Conservation (phyloP, 2,888 invertebrate genomes). For the Agonopterix heracliana region DNA sequence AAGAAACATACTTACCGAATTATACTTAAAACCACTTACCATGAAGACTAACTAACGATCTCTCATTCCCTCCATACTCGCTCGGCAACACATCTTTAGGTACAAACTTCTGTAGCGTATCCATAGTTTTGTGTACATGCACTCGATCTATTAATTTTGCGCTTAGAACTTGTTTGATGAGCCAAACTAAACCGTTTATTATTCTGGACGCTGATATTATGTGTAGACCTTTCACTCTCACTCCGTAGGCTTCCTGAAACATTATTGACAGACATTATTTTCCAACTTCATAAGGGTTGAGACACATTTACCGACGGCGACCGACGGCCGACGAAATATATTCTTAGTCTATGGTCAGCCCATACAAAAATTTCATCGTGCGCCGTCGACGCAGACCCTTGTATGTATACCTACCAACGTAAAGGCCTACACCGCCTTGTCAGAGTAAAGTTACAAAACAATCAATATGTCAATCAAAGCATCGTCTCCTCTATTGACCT, state of each 20-base stretch:
- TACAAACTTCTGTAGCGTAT: conserved; percentile 28
- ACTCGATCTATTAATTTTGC: conserved; percentile 38
- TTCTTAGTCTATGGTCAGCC: too few relatives aligned
- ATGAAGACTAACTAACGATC: conserved; percentile 24
- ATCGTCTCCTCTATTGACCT: too few relatives aligned
- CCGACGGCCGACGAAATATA: too few relatives aligned
- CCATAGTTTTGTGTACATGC: conserved; percentile 26
- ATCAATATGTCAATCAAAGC: too few relatives aligned
- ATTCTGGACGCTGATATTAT: conserved; percentile 38
- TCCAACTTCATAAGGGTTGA: too few relatives aligned
- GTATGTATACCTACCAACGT: too few relatives aligned
- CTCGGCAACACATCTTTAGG: conserved; percentile 35
- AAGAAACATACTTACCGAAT: neutral
- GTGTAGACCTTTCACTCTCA: conserved; percentile 42
- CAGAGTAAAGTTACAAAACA: too few relatives aligned
- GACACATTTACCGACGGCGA: too few relatives aligned
- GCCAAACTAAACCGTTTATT: conserved; percentile 28
- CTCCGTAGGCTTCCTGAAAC: conserved; percentile 49
- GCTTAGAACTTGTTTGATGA: conserved; percentile 41
- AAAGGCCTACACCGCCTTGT: too few relatives aligned
- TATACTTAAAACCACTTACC: conserved; percentile 24
- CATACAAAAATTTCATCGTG: too few relatives aligned
- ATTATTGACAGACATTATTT: neutral
- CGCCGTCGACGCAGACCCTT: too few relatives aligned
- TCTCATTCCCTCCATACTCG: conserved; percentile 47